These are phyloP conservation scores for Sminthurides bifidus DNA, from an alignment of 1,140 invertebrate species.

Conservation along the genomic window DNA sequence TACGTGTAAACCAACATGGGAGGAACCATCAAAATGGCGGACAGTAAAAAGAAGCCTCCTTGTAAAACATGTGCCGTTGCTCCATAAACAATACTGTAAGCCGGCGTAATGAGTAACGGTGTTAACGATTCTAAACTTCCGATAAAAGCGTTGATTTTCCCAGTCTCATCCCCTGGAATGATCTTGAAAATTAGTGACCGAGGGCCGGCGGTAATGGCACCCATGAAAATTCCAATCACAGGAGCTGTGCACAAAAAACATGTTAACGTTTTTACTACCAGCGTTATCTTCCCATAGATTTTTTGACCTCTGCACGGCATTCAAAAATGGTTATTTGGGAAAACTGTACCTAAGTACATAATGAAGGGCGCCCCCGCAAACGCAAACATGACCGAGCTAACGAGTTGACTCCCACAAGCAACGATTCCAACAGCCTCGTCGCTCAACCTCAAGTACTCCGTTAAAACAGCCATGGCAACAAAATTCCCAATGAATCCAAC, in stretches of 20 bases:
- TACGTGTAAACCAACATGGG: not conserved
- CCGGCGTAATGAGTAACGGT: conserved; percentile 1
- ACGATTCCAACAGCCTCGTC: conserved; percentile 66
- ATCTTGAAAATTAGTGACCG: conserved; percentile 18
- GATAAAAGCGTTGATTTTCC: conserved; percentile 18
- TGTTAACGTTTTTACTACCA: not conserved
- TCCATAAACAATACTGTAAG: conserved; percentile 10
- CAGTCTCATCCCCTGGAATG: conserved; percentile 8
- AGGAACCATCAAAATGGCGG: conserved; percentile 2
- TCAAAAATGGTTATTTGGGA: not conserved
- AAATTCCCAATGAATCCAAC: conserved; percentile 28
- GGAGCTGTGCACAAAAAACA: conserved; percentile 6
- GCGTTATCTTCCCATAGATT: not conserved
- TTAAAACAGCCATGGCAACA: conserved; percentile 23
- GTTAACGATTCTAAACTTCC: conserved; percentile 4
- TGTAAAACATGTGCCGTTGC: not conserved
- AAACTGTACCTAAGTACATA: conserved; percentile 57
- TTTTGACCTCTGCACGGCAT: not conserved
- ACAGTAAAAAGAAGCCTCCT: conserved; percentile 13
- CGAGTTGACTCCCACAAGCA: conserved; percentile 63
- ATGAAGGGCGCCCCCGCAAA: conserved; percentile 60
- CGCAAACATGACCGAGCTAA: conserved; percentile 65
- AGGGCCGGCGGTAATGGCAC: conserved; percentile 11
- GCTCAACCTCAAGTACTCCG: conserved; percentile 12
- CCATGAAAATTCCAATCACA: conserved; percentile 17